Evolutionary conservation across 2,888 invertebrate genomes (phyloP).

Genomic region (Melinopterus prodromus): DNA sequence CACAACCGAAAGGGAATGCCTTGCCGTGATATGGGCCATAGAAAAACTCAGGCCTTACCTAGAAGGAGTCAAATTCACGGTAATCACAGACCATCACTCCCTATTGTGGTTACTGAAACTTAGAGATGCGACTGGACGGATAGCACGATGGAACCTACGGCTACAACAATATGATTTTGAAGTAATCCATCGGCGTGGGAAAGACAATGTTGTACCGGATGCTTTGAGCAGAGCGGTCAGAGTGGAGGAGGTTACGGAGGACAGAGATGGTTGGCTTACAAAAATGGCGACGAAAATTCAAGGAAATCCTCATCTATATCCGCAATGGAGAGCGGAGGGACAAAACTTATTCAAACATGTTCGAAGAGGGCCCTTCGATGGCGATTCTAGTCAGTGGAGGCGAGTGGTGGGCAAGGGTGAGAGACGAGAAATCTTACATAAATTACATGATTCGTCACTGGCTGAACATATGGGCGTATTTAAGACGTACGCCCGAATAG

Average conservation of each 20-base stretch:
- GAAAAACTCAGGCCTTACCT: slow-evolving; percentile 21
- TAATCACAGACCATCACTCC: slow-evolving; percentile 27
- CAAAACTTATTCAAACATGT: slow-evolving; percentile 40
- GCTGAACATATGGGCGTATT: slow-evolving; percentile 42
- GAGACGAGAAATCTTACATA: slow-evolving; percentile 23
- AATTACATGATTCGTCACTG: slow-evolving; percentile 37
- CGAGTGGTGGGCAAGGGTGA: slow-evolving; percentile 40
- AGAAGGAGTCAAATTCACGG: slow-evolving; percentile 15
- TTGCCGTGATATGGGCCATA: slow-evolving; percentile 15
- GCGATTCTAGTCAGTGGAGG: slow-evolving; percentile 38
- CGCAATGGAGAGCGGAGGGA: slow-evolving; percentile 39
- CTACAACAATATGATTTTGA: no score
- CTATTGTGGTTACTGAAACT: slow-evolving; percentile 26
- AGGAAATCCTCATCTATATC: slow-evolving; percentile 36
- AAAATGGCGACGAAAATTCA: slow-evolving; percentile 27
- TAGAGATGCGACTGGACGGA: slow-evolving; percentile 35
- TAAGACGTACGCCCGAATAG: slow-evolving; percentile 40
- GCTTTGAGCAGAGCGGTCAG: slow-evolving; percentile 37
- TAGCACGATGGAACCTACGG: no score
- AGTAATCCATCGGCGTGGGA: slow-evolving; percentile 40
- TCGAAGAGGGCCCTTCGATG: slow-evolving; percentile 12
- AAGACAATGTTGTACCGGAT: slow-evolving; percentile 41
- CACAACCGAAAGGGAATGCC: slow-evolving; percentile 36
- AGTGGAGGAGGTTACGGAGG: no score
- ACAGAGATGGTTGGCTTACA: no score